Base-by-base conservation (phyloP, 2,888 invertebrate genomes). In the Resseliella maxima region DNA sequence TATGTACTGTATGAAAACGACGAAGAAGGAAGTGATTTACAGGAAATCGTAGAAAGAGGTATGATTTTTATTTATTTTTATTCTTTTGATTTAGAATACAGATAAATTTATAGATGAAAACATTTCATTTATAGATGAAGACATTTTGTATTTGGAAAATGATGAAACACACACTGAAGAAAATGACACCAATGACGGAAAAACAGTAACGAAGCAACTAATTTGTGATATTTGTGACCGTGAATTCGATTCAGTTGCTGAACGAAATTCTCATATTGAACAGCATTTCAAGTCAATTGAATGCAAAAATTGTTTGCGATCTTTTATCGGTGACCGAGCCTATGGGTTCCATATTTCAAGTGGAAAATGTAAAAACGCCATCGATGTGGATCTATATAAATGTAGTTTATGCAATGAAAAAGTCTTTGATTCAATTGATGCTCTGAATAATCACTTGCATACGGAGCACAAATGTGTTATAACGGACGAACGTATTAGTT, bases 151-250 rank as follows among this genome's bases (percentile, higher is more conserved):
- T 18, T 50, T 50, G 50, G 59, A 59, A 3, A 24, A n/a, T n/a
- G n/a, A n/a, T 12, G 41, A 41, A 41, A 10, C n/a, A 6, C 18
- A 50, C 18, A 12, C 2, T 12, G 21, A 50, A 10, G 18, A 50
- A 2, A 18, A 50, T 50, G 50, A 50, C 50, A 12, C 50, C 8
- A 18, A 50, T 15, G 46, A 2, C 59, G 59, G 24, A 59, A 3
- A 18, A 24, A 27, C 18, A 59, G 24, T 24, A 59, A 24, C 72
- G 72, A 72, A 72, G 1, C 72, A 72, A n/a, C 24, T 38, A n/a
- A 24, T 38, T 3, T 83, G 83, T 83, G 83, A 83, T 83, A 38
- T 83, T n/a, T 83, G 83, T 38, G 83, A 83, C 24, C 83, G 83
- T 36, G 24, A 38, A 83, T 83, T 83, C 18, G 6, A 0, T n/a